Conservation (phyloP, 2,797 vertebrate genomes). For the Gadopsis bispinosus region DNA sequence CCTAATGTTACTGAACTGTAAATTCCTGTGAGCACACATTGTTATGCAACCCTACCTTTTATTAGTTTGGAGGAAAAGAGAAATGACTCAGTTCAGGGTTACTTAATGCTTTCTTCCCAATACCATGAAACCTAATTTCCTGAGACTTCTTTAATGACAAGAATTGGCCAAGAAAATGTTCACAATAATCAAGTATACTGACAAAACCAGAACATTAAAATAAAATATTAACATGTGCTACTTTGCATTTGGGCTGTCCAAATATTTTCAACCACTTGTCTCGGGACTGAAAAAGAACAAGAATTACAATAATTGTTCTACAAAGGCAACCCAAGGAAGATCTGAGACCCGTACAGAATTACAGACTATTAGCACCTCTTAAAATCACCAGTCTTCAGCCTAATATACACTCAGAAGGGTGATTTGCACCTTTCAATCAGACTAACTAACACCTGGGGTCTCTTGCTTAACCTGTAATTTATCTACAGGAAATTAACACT, state of each 20-base stretch:
- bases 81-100: neutral
- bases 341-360: conserved; percentile 46
- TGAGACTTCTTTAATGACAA: neutral
- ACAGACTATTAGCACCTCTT: conserved; percentile 55
- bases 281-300: neutral
- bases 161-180: neutral
- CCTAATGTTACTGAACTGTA: neutral
- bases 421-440: conserved; percentile 32
- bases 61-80: neutral
- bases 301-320: conserved; percentile 20
- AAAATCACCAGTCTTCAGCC: conserved; percentile 35
- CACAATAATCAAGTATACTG: neutral
- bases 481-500: conserved; percentile 48
- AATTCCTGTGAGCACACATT: neutral
- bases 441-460: conserved; percentile 64
- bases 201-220: neutral
- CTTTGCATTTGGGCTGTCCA: neutral
- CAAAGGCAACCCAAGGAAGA: conserved; percentile 23
- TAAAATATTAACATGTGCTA: neutral
- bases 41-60: neutral
- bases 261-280: conserved; percentile 27
- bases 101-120: neutral
- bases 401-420: conserved; percentile 46
- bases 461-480: conserved; percentile 60
- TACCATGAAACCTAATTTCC: neutral